These are phyloP conservation scores for Oncorhynchus tshawytscha DNA, from an alignment of 2,113 vertebrate species.

Conservation along the genomic window DNA sequence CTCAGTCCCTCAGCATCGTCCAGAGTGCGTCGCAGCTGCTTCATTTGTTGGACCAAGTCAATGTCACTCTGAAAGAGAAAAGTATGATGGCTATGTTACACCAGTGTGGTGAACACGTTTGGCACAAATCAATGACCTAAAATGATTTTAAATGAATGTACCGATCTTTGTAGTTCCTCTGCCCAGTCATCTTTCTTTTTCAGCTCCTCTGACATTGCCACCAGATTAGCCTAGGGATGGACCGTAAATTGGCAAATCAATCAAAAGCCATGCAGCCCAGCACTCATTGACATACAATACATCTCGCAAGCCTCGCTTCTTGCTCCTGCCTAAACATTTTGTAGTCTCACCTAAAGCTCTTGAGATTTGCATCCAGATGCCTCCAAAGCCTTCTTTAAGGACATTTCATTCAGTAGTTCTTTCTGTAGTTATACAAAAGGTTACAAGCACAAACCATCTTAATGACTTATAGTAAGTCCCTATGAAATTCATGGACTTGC, in stretches of 20 bases:
- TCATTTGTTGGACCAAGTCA: conserved; percentile 77
- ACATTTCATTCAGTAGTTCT: conserved; percentile 81
- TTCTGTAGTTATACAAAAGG: conserved; percentile 68
- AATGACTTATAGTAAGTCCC: neutral
- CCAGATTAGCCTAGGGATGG: conserved; percentile 72
- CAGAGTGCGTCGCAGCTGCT: conserved; percentile 79
- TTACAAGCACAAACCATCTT: conserved; percentile 19
- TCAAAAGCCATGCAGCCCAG: neutral
- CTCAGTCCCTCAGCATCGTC: conserved; percentile 81
- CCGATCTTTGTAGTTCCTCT: conserved; percentile 71
- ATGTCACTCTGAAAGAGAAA: conserved; percentile 69
- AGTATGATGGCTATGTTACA: neutral
- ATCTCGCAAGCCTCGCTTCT: neutral
- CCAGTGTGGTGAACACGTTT: too few relatives aligned
- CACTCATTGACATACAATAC: neutral
- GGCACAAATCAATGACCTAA: too few relatives aligned
- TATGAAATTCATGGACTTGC: neutral
- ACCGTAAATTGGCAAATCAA: neutral
- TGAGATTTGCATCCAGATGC: conserved; percentile 73
- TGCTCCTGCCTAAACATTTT: neutral
- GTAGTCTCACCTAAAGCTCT: conserved; percentile 80
- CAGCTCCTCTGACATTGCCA: conserved; percentile 69
- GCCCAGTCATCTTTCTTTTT: conserved; percentile 76
- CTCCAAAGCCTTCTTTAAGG: conserved; percentile 74
- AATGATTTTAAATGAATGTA: conserved; percentile 37